A percentile compares a stretch with the other conserved stretches of the same genome.
These are phyloP conservation scores for Priocnemis perturbator DNA, from an alignment of 2,888 invertebrate species.

Conservation along the genomic window DNA sequence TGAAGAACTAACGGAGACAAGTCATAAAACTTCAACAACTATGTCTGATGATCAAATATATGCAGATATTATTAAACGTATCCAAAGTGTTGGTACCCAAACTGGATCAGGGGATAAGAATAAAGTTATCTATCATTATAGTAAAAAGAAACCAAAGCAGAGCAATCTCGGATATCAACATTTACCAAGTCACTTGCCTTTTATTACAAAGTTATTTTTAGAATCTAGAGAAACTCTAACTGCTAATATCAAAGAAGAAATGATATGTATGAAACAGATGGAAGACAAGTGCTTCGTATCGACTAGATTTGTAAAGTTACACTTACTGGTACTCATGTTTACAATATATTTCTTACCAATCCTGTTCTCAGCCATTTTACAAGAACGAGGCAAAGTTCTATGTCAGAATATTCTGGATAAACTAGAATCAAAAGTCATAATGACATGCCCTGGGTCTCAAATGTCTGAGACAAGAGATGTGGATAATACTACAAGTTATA, in stretches of 20 bases:
- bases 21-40: slow-evolving; percentile 1
- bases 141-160: slow-evolving; percentile 14
- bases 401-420: slow-evolving; percentile 31
- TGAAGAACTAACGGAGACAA: neutral
- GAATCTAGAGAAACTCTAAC: slow-evolving; percentile 14
- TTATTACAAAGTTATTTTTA: slow-evolving; percentile 3
- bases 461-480: no score
- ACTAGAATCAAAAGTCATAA: slow-evolving; percentile 23
- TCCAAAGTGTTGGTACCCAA: slow-evolving; percentile 40
- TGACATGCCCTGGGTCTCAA: neutral
- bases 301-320: slow-evolving; percentile 59
- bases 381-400: slow-evolving; percentile 30
- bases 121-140: neutral
- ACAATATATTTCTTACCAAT: slow-evolving; percentile 64
- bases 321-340: slow-evolving; percentile 63
- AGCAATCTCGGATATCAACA: slow-evolving; percentile 4
- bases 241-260: slow-evolving; percentile 12
- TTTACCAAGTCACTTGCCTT: slow-evolving; percentile 20
- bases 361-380: slow-evolving; percentile 51
- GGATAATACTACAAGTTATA: neutral
- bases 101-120: neutral
- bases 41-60: slow-evolving; percentile 54
- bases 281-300: slow-evolving; percentile 61
- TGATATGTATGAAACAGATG: slow-evolving; percentile 19
- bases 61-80: slow-evolving; percentile 59